Evolutionary conservation across 2,113 vertebrate genomes (phyloP), one percentile per base, ranked within the genome.

Genomic region (Erpornis zantholeuca): DNA sequence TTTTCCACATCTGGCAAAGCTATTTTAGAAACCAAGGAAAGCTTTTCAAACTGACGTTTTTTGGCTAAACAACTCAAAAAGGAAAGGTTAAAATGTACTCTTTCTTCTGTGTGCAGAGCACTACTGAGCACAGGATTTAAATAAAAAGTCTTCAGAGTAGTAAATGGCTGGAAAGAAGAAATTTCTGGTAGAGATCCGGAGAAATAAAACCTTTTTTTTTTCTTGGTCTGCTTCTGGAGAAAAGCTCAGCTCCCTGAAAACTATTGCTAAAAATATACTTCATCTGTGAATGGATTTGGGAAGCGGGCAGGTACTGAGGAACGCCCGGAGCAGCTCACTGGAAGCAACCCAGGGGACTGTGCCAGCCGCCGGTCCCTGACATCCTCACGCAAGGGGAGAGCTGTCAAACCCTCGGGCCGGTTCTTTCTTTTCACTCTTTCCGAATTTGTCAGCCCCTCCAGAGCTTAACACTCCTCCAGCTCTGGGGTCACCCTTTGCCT

Each of bases 1-100:
- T 57, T 71, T 95, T 82, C 53, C 76, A 90, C 93, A 95, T 96
- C 96, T 97, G 95, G 94, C 36, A 82, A 92, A 96, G 82, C 63
- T 95, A 94, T 96, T 97, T 95, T 83, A 90, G 90, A 92, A 90
- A 88, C 72, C 44, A 49, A 83, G 72, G 72, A 82, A 88, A 90
- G 11, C 35, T 90, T 93, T 93, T 52, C 50, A 90, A 60, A 92
- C 33, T 31, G 63, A 84, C 60, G 4, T 12, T 63, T 83, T 90
- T 84, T 94, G 94, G 88, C 92, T 53, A 49, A 80, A 60, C 24
- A 12, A 2, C 60, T 83, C 27, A 23, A 89, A 92, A 95, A 15
- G 70, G 50, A 88, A 91, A 90, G 29, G 77, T 88, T 95, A 82
- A 66, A 91, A 63, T 1, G 3, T 12, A 27, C 10, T 11, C 19